Evolutionary conservation across 2,113 vertebrate species (phyloP).

Genomic region (Tetrao urogallus): DNA sequence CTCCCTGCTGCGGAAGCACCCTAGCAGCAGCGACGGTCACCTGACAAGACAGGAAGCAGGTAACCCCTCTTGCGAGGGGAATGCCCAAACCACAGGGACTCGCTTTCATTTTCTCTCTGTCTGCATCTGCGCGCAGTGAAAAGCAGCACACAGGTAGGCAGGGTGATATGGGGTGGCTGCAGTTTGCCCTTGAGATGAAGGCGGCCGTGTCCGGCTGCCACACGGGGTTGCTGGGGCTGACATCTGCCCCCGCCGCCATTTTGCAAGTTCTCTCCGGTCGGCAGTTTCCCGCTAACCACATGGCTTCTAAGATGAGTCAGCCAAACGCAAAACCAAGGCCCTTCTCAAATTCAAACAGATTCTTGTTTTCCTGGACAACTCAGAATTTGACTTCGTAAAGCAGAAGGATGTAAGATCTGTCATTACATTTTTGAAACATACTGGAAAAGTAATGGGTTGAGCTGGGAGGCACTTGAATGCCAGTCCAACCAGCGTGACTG

Average conservation of each 20-base stretch:
- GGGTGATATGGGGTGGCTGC: no score
- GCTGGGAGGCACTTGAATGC: background rate
- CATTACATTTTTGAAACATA: background rate
- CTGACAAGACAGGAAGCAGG: background rate
- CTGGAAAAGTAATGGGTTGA: background rate
- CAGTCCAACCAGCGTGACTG: background rate
- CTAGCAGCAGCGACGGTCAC: background rate
- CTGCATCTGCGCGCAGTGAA: background rate
- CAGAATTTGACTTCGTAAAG: background rate
- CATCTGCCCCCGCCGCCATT: background rate
- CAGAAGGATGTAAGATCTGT: background rate
- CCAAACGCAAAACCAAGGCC: background rate
- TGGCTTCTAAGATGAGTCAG: background rate
- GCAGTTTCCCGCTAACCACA: rapidly evolving
- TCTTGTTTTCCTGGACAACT: background rate
- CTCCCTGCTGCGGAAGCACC: background rate
- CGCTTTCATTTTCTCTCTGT: slow-evolving; percentile 20
- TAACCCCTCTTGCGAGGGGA: slow-evolving; percentile 34
- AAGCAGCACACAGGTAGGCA: background rate
- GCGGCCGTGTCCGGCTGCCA: background rate
- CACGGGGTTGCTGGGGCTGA: background rate
- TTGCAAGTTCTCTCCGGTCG: background rate
- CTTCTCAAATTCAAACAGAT: background rate
- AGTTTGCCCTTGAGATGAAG: background rate
- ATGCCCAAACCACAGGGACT: slow-evolving; percentile 40